Evolutionary conservation across 2,797 vertebrate species (phyloP), one percentile per base, ranked within the genome.

Genomic region (Hippoglossus hippoglossus): DNA sequence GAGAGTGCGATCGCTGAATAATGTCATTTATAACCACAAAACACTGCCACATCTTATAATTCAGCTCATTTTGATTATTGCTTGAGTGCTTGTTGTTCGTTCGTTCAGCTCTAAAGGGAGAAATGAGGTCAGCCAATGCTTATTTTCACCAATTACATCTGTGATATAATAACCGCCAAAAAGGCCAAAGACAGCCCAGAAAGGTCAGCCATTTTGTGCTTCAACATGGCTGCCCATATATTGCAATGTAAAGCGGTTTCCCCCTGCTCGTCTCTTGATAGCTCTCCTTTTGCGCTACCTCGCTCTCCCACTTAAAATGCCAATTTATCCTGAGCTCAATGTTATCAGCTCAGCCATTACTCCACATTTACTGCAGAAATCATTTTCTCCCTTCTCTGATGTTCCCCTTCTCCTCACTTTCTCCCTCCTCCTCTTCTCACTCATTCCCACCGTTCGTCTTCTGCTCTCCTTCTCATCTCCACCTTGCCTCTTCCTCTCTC

Each of bases 201-300:
- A 90, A 91, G 91, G 91, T 93, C 89, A 88, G 91, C 91, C 92
- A 92, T 92, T 93, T 93, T 94, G 91, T 92, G 88, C 83, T 82
- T 82, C 88, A 92, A 92, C 92, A 92, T 93, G 92, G 92, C 90
- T 86, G 87, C 89, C 81, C 82, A 88, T 92, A 90, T 87, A 84
- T 88, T 87, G 71, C 74, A 69, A 91, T 63, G 79, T 91, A 92
- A 89, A 86, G 83, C 85, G 78, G 69, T 84, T 83, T 77, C 65
- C 82, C 77, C 61, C 67, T 75, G 71, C 81, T 80, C 73, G 62
- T 82, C 75, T 89, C 78, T 86, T 51, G 19, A 82, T 64, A 59
- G 82, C 85, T 71, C 86, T 87, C 71, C 75, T 89, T 41, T 80
- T 81, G 81, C 91, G 79, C 84, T 74, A 85, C 87, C 84, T 89